Evolutionary conservation across 2,113 vertebrate genomes (phyloP).

Genomic region (Podarcis raffonei): DNA sequence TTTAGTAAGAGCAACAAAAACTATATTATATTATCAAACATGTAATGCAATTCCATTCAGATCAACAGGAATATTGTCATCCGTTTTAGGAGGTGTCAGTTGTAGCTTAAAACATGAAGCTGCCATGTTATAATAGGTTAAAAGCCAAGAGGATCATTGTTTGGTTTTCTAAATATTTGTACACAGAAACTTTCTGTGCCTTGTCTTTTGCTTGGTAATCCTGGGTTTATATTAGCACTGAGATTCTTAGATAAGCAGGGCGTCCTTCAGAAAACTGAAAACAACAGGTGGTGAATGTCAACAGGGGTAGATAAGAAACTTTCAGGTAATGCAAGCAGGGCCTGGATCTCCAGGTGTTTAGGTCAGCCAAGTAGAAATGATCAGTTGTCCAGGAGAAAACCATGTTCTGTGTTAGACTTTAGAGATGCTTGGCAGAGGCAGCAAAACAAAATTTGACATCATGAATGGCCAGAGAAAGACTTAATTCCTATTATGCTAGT

Average conservation of each 20-base stretch:
- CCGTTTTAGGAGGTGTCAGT: not conserved
- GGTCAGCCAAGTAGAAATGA: rapidly evolving
- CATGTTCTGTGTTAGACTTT: rapidly evolving
- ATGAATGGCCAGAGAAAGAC: too few relatives aligned
- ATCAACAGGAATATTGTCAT: not conserved
- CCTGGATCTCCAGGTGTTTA: conserved; percentile 16
- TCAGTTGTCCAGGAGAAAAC: not conserved
- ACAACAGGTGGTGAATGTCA: not conserved
- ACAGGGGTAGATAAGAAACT: conserved; percentile 16
- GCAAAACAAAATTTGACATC: not conserved
- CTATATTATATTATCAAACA: not conserved
- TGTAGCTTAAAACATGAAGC: too few relatives aligned
- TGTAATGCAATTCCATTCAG: not conserved
- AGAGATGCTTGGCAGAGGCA: not conserved
- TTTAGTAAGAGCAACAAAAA: not conserved
- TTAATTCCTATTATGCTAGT: too few relatives aligned
- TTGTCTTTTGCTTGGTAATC: conserved; percentile 7
- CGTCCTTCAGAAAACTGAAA: not conserved
- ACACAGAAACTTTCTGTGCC: not conserved
- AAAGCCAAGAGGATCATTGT: too few relatives aligned
- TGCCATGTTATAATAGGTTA: not conserved
- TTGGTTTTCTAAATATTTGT: not conserved
- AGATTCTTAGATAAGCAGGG: conserved; percentile 9
- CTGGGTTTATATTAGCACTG: not conserved
- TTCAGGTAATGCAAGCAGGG: conserved; percentile 37